Evolutionary conservation across 2,888 invertebrate genomes (phyloP), one percentile per base, ranked within the genome.

Genomic region (Rhingia campestris): DNA sequence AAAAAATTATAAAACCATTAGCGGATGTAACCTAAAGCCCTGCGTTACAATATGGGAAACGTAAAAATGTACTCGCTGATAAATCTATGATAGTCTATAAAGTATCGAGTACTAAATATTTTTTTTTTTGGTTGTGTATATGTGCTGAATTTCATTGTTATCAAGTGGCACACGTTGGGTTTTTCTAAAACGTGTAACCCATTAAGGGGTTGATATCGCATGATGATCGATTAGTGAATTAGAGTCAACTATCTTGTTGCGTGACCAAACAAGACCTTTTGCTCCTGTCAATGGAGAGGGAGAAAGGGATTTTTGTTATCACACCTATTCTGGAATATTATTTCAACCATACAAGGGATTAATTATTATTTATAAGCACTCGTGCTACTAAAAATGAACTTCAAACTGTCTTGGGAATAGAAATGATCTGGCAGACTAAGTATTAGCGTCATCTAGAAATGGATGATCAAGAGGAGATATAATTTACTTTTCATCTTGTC

Each of bases 101-200:
- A 30, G 51, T 39, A 9, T 22, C 22, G 4, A 51, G 30, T 12
- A 22, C 39, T 39, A 51, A 49, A 49, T n/a, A 51, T 30, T 49
- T 10, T 32, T 49, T 10, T 32, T 47, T 64, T 51, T 33, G 5
- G 12, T 32, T 6, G 30, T 12, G 6, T 30, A 30, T 6, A 22
- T 22, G 22, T 22, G 22, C 22, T 22, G 22, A 22, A 22, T 22
- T 22, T 53, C 30, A 1, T 12, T 12, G 33, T 66, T 53, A 66
- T 54, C 66, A 66, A 32, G 32, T 53, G 39, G 66, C 66, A 37
- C 53, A 53, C 53, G 4, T 32, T 32, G 51, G 39, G 30, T 32
- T 35, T 66, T 39, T 32, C 33, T 12, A 22, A 33, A 39, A 66
- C 41, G 32, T 53, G 66, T 14, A 47, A 30, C 10, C 49, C 4